Evolutionary conservation across 1,140 invertebrate genomes (phyloP).

Genomic region (Nomia melanderi): DNA sequence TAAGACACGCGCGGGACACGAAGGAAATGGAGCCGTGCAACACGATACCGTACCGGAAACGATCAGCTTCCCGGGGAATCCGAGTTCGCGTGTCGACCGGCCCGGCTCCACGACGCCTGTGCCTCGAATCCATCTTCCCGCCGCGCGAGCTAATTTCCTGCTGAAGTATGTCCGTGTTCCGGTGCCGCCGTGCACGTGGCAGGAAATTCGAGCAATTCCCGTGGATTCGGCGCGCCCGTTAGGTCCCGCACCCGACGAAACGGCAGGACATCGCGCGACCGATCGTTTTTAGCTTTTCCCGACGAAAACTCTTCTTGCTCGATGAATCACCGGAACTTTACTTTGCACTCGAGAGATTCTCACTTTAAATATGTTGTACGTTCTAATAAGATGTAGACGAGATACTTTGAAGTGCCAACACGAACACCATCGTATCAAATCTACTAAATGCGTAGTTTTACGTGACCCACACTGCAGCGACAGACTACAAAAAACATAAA

Average conservation of each 20-base stretch:
- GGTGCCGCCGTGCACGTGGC: conserved; percentile 18
- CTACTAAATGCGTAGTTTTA: too few relatives aligned
- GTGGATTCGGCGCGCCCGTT: conserved; percentile 27
- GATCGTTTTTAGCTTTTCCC: conserved; percentile 18
- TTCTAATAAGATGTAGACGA: too few relatives aligned
- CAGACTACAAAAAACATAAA: too few relatives aligned
- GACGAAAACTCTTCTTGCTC: background rate
- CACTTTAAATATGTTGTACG: too few relatives aligned
- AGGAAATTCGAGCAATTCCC: conserved; percentile 50
- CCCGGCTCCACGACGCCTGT: conserved; percentile 6
- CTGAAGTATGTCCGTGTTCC: conserved; percentile 24
- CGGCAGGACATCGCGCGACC: too few relatives aligned
- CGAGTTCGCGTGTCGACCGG: background rate
- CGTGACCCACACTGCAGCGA: too few relatives aligned
- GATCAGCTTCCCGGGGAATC: conserved; percentile 52
- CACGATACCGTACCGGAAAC: conserved; percentile 52
- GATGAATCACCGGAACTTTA: conserved; percentile 16
- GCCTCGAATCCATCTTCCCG: conserved; percentile 31
- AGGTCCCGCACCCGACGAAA: background rate
- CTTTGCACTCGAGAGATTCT: too few relatives aligned
- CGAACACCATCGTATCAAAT: too few relatives aligned
- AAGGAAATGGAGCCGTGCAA: conserved; percentile 1
- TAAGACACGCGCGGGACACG: conserved; percentile 1
- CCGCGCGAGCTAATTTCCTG: conserved; percentile 45
- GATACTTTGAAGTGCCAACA: too few relatives aligned